Evolutionary conservation across 2,888 invertebrate genomes (phyloP), one percentile per base, ranked within the genome.

Genomic region (Cecidostiba fungosa): DNA sequence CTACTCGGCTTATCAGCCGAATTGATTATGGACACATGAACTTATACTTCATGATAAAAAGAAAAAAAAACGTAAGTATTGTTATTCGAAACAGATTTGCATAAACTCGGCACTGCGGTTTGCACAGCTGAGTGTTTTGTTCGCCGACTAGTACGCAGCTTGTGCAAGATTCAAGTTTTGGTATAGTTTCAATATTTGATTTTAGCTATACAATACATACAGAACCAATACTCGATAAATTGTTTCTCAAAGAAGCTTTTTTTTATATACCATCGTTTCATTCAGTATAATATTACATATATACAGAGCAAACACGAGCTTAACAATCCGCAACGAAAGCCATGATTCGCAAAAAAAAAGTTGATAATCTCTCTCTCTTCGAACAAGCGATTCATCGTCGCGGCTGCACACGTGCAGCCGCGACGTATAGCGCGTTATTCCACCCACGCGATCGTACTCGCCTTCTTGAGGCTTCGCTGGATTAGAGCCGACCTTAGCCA

Each of bases 401-500:
- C 6, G 1, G 59, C 3, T 23, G 36, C 32, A 70, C 70, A 19
- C 19, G 70, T 70, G 70, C 23, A 23, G 59, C 59, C 23, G 62
- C 12, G 19, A 19, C 72, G 72, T n/a, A n/a, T 59, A 29, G 6
- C 26, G 47, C 54, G 29, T 32, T 47, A n/a, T 43, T 32, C 3
- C 66, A 26, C 76, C 39, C 82, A 69, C 82, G 29, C 82, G 54
- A 14, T 77, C 14, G 36, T 54, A 43, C 26, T 36, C 82, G 83
- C 43, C 79, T 70, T 83, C 59, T 39, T 74, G 78, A 39, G 82
- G 85, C 85, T 83, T 85, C 82, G 43, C 26, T 6, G 77, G 77
- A 86, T 83, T 85, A 85, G 54, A 23, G 39, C 3, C 47, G 83
- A 81, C 87, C 85, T 87, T 76, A 73, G 66, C 73, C 86, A 85